phyloP scores from a whole-genome alignment of 1,140 invertebrate genomes.

The Trialeurodes vaporariorum region DNA sequence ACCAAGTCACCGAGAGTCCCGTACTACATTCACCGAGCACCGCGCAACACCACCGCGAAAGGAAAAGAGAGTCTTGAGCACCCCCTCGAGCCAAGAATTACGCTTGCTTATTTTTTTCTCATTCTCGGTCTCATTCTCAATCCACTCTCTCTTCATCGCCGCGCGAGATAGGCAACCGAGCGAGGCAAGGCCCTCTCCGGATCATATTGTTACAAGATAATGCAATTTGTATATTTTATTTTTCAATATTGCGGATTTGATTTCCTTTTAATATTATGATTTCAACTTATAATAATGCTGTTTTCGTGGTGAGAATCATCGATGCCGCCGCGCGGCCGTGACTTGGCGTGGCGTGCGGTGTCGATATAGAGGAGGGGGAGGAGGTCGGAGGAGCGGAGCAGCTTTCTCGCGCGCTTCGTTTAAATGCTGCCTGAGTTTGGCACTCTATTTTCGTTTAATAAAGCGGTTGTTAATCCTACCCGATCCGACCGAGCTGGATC shows the following conservation, averaged over 20 bases:
- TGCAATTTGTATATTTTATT: constrained; percentile 1
- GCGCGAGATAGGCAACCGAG: neutral
- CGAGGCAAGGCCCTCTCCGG: neutral
- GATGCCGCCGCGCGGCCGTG: no score
- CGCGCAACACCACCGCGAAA: neutral
- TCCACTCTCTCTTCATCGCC: neutral
- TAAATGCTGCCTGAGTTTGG: neutral
- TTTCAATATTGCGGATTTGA: neutral
- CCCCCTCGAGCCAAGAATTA: neutral
- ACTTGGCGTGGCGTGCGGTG: no score
- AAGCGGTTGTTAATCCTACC: neutral
- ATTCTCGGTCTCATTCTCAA: no score
- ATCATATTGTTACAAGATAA: constrained; percentile 1
- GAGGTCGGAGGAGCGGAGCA: no score
- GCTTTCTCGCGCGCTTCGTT: no score
- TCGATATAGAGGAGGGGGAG: no score
- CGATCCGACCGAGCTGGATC: neutral
- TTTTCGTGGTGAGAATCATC: neutral
- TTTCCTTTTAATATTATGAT: constrained; percentile 1
- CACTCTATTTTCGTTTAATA: neutral
- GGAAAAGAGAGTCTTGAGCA: neutral
- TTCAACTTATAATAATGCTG: neutral
- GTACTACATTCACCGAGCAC: neutral
- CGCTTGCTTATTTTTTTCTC: neutral
- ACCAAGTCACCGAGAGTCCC: no score